Percentiles rank a stretch among this genome's conserved stretches.
phyloP scores from a whole-genome alignment of 2,113 vertebrate species.

The Syrmaticus mikado region DNA sequence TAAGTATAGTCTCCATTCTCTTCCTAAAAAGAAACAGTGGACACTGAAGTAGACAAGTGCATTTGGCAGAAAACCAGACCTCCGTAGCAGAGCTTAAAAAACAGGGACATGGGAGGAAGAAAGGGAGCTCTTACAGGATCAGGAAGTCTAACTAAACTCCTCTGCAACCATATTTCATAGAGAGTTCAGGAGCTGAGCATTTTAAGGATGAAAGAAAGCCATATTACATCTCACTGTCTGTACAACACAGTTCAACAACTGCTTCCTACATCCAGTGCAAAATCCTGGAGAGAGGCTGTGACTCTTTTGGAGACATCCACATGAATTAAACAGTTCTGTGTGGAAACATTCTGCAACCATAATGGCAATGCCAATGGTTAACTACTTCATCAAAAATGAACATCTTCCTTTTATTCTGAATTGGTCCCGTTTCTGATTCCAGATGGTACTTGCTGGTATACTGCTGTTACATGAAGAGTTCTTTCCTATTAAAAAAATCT shows the following conservation, averaged over 20 bases:
- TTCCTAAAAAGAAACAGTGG: slow-evolving; percentile 78
- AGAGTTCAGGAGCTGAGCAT: background rate
- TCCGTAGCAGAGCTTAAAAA: background rate
- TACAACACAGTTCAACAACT: background rate
- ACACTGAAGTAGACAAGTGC: background rate
- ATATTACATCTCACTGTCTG: background rate
- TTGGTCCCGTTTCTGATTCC: background rate
- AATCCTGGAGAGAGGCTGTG: background rate
- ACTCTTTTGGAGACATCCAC: background rate
- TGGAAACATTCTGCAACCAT: background rate
- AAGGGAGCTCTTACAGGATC: background rate
- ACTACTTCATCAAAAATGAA: background rate
- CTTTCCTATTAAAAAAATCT: background rate
- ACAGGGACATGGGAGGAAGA: background rate
- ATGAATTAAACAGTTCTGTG: background rate
- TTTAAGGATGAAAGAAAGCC: background rate
- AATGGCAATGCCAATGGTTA: background rate
- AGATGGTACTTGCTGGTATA: background rate
- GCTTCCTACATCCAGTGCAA: background rate
- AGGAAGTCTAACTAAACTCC: background rate
- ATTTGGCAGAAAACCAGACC: background rate
- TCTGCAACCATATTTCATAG: background rate
- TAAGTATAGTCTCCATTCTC: slow-evolving; percentile 90
- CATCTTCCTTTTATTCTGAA: background rate
- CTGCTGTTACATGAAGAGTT: background rate